A percentile compares a stretch with the other conserved stretches of the same genome.
Conservation (phyloP, 2,888 invertebrate species). For the Matsumyia berberina region DNA sequence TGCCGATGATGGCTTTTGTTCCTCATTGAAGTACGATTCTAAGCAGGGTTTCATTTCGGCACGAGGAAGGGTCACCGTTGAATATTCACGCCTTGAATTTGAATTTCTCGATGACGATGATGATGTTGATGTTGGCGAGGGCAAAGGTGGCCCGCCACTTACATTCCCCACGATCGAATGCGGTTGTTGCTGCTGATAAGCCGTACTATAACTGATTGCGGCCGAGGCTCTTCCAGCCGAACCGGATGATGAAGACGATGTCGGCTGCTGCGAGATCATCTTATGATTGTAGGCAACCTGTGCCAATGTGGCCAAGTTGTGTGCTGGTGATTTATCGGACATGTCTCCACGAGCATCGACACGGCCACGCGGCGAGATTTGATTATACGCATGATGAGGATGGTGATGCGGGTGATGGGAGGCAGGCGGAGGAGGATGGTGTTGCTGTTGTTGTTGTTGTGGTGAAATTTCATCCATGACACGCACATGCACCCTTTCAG, state of each 20-base stretch:
- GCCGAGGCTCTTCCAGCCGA: constrained; percentile 47
- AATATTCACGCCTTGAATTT: constrained; percentile 79
- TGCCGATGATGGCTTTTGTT: constrained; percentile 85
- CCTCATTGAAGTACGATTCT: constrained; percentile 90
- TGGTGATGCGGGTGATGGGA: constrained; percentile 56
- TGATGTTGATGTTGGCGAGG: constrained; percentile 68
- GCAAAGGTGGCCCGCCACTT: constrained; percentile 35
- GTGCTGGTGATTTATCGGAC: constrained; percentile 64
- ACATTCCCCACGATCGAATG: constrained; percentile 26
- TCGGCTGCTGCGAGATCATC: constrained; percentile 72
- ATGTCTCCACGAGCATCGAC: constrained; percentile 47
- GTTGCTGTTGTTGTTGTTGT: constrained; percentile 68
- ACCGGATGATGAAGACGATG: constrained; percentile 65
- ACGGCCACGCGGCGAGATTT: constrained; percentile 62
- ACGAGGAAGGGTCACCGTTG: constrained; percentile 86
- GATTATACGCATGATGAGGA: constrained; percentile 60
- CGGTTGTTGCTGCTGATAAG: constrained; percentile 59
- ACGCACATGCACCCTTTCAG: constrained; percentile 86
- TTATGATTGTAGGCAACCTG: constrained; percentile 84
- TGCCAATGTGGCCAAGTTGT: constrained; percentile 83
- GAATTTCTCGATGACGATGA: constrained; percentile 69
- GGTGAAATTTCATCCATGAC: constrained; percentile 80
- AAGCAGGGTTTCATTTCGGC: constrained; percentile 90
- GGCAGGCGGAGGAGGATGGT: constrained; percentile 2
- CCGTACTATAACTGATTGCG: constrained; percentile 39